Base-by-base conservation (phyloP, 2,888 invertebrate species). In the Hemistola chrysoprasaria region DNA sequence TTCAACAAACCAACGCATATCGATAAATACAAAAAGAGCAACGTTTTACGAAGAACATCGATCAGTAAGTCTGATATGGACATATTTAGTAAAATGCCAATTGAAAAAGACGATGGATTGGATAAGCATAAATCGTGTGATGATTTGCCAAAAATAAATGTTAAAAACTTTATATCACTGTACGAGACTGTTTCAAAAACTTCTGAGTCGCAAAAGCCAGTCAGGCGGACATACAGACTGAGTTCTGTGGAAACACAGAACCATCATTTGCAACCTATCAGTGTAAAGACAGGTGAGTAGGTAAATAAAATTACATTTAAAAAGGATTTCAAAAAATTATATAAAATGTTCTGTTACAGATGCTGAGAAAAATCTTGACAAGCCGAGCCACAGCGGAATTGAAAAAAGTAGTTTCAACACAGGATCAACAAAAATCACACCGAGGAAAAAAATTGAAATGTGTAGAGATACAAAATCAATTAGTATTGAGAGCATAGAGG, bases 1-100 rank as follows among this genome's bases (percentile, higher is more conserved):
- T 51, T 56, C 3, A 63, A 59, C 28, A 60, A 55, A 10, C 59
- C 60, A 36, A 59, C 39, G 37, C 48, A 59, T 9, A 44, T 57
- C 26, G 47, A 57, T 33, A 65, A 59, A 33, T 56, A 58, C 20
- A 60, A 57, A 36, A 56, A 53, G 11, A 51, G 36, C 23, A 61
- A 62, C 11, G 40, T 52, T 37, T 56, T 80, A n/a, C 64, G 71
- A 3, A 81, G 72, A 56, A 71, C 71, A 30, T 78, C 78, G 6
- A 74, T 81, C n/a, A 88, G 88, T 50, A 87, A 78, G 62, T 88
- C 88, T 10, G 88, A 88, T 69, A 85, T 83, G 86, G 88, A 88
- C 40, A 82, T 88, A 54, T 88, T 87, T 35, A 86, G 67, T 39
- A 88, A 83, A 69, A 50, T 65, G n/a, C 52, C 68, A 34, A 59